Evolutionary conservation across 1,140 invertebrate species (phyloP).

Genomic region (Stegodyphus mimosarum): DNA sequence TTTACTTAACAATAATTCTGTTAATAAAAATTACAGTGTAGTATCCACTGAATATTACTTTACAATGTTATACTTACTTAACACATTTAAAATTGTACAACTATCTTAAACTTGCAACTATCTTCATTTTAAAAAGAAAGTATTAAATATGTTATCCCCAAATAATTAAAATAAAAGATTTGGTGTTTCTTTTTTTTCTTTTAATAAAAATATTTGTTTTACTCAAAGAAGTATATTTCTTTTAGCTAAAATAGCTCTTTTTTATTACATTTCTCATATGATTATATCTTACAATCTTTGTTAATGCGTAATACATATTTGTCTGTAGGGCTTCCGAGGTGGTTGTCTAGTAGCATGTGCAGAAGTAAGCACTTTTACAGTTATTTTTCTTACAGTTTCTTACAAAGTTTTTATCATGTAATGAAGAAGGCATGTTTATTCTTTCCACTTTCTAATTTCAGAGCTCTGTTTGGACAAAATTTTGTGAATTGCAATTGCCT

Average conservation of each 20-base stretch:
- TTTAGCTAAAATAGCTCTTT: background rate
- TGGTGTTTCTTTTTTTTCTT: background rate
- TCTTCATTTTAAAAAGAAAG: background rate
- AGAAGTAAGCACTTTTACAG: constrained; percentile 18
- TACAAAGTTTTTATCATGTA: too few species aligned
- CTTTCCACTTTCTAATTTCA: constrained; percentile 2
- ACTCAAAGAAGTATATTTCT: background rate
- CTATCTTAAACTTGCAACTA: too few species aligned
- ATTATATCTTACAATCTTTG: too few species aligned
- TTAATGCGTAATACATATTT: background rate
- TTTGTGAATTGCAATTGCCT: constrained; percentile 47
- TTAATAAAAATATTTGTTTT: background rate
- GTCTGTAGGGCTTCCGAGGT: constrained; percentile 47
- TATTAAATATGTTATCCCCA: background rate
- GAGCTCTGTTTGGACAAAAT: constrained; percentile 50
- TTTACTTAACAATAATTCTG: too few species aligned
- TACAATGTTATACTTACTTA: too few species aligned
- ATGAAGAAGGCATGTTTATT: too few species aligned
- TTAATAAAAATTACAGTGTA: too few species aligned
- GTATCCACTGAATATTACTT: too few species aligned
- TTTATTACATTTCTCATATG: background rate
- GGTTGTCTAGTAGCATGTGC: constrained; percentile 43
- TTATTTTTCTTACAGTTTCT: too few species aligned
- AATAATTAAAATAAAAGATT: background rate
- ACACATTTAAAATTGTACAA: too few species aligned